Evolutionary conservation across 2,113 vertebrate species (phyloP).

Genomic region (Rynchops niger): DNA sequence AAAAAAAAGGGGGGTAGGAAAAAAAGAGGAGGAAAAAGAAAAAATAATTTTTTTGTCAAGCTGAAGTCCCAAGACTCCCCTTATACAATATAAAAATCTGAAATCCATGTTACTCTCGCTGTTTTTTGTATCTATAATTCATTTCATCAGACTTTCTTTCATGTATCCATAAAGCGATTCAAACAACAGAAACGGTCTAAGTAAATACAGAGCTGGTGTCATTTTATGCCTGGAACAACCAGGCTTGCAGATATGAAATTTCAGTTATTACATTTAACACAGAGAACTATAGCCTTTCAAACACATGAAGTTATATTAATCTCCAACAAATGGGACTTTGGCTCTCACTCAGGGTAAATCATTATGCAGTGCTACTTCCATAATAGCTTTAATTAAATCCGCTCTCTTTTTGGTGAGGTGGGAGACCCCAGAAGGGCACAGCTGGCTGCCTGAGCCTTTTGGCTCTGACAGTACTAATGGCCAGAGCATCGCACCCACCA

Average conservation of each 20-base stretch:
- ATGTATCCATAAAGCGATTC: conserved; percentile 9
- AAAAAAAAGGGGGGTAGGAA: neutral
- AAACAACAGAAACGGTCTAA: conserved; percentile 9
- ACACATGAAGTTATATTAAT: neutral
- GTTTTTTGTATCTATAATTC: conserved; percentile 10
- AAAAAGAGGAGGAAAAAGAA: neutral
- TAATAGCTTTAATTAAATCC: neutral
- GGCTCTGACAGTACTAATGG: neutral
- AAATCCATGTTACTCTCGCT: neutral
- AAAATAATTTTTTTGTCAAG: neutral
- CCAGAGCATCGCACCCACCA: neutral
- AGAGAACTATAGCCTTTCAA: neutral
- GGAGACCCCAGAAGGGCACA: neutral
- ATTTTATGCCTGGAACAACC: neutral
- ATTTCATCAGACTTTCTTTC: conserved; percentile 44
- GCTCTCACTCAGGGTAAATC: neutral
- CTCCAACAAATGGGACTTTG: neutral
- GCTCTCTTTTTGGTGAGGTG: neutral
- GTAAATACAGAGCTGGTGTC: conserved; percentile 34
- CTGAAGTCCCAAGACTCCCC: neutral
- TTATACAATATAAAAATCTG: neutral
- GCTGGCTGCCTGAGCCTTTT: neutral
- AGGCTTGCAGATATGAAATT: neutral
- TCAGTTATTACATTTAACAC: neutral
- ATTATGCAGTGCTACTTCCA: neutral